Evolutionary conservation across 2,113 vertebrate species (phyloP).

Genomic region (Microcebus lehilahytsara): DNA sequence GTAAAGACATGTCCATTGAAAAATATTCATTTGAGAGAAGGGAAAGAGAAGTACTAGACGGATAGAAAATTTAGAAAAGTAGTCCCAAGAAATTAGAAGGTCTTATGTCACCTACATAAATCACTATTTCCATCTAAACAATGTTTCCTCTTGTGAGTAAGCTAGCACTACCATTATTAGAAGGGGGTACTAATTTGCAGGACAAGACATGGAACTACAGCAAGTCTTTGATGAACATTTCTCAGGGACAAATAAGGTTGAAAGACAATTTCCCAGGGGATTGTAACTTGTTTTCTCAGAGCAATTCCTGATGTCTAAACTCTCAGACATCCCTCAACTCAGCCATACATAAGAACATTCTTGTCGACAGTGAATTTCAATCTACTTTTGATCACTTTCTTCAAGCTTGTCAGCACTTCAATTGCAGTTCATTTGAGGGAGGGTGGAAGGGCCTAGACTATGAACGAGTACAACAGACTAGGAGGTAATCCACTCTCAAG

Average conservation of each 20-base stretch:
- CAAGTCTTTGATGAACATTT: constrained; percentile 25
- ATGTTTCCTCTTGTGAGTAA: not conserved
- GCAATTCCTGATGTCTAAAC: constrained; percentile 34
- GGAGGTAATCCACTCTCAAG: constrained; percentile 4
- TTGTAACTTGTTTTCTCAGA: constrained; percentile 8
- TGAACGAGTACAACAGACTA: not conserved
- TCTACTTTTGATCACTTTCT: constrained; percentile 68
- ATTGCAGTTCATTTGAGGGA: not conserved
- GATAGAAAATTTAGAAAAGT: not conserved
- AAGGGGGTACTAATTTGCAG: not conserved
- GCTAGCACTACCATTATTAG: not conserved
- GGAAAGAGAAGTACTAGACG: not conserved
- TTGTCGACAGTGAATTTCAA: constrained; percentile 44
- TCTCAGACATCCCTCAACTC: constrained; percentile 33
- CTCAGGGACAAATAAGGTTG: not conserved
- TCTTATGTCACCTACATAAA: not conserved
- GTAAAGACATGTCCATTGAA: constrained; percentile 2
- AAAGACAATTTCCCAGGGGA: constrained; percentile 38
- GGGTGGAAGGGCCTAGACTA: not conserved
- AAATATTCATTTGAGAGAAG: constrained; percentile 1
- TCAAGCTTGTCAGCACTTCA: constrained; percentile 55
- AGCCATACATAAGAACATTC: constrained; percentile 20
- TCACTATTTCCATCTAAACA: not conserved
- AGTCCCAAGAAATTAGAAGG: not conserved
- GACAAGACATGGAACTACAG: not conserved